Evolutionary conservation across 2,113 vertebrate genomes (phyloP).

Genomic region (Turnix velox): DNA sequence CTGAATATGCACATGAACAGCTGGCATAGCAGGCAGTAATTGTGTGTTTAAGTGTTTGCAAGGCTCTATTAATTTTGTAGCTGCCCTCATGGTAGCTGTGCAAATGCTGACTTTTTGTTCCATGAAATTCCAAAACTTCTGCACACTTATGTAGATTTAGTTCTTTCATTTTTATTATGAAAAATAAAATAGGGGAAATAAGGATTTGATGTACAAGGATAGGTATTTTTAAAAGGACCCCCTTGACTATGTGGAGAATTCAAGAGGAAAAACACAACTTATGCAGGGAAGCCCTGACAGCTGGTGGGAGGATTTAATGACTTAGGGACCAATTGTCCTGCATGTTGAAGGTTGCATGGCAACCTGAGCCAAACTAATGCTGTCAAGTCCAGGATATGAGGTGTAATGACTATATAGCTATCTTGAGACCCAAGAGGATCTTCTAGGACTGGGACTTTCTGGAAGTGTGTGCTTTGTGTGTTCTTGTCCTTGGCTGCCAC

Average conservation of each 20-base stretch:
- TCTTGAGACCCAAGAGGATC: not conserved
- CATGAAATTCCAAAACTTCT: not conserved
- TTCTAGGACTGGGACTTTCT: not conserved
- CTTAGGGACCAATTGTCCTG: not conserved
- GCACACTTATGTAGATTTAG: not conserved
- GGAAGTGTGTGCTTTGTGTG: not conserved
- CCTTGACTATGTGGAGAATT: not conserved
- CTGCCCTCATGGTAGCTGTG: not conserved
- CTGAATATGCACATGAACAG: not conserved
- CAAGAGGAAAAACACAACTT: not conserved
- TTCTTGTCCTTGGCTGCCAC: not conserved
- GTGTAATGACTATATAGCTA: not conserved
- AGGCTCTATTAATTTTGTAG: not conserved
- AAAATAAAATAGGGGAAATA: not conserved
- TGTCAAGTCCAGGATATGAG: accelerated
- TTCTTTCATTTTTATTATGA: not conserved
- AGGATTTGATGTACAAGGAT: not conserved
- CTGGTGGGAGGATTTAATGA: not conserved
- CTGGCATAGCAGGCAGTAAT: not conserved
- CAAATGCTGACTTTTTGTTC: not conserved
- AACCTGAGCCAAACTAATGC: not conserved
- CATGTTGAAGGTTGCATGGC: not conserved
- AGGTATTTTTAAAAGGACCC: not conserved
- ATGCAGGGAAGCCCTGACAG: not conserved
- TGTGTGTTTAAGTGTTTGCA: not conserved